phyloP scores from a whole-genome alignment of 2,797 vertebrate species.

The Gorsachius magnificus region DNA sequence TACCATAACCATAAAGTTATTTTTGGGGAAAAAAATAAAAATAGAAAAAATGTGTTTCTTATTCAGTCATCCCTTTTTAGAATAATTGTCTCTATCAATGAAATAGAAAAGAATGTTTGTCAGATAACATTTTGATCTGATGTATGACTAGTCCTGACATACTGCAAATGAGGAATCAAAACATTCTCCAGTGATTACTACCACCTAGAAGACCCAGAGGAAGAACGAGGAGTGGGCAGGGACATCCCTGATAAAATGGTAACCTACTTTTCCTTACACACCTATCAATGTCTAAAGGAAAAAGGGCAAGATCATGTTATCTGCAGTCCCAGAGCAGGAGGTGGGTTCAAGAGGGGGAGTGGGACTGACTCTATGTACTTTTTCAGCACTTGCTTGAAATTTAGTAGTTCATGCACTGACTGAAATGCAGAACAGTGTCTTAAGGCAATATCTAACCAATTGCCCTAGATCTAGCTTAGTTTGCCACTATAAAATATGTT shows the following conservation, averaged over 20 bases:
- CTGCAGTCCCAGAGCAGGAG: background rate
- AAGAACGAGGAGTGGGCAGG: background rate
- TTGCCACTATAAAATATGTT: background rate
- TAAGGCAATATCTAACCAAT: background rate
- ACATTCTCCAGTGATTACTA: background rate
- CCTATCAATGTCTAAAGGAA: background rate
- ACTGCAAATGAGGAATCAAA: background rate
- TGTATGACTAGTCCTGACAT: background rate
- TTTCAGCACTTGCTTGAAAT: background rate
- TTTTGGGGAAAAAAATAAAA: background rate
- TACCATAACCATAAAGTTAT: background rate
- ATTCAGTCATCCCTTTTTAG: background rate
- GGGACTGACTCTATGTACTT: background rate
- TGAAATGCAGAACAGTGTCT: background rate
- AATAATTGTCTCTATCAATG: background rate
- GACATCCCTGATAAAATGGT: background rate
- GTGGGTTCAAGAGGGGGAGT: background rate
- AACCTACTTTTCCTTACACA: fast-evolving
- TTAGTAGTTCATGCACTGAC: background rate
- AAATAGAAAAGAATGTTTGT: background rate
- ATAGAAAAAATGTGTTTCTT: background rate
- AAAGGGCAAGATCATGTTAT: background rate
- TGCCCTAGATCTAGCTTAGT: background rate
- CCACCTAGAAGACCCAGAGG: background rate
- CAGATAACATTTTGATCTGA: background rate